These are phyloP conservation scores for Turnix velox DNA, from an alignment of 2,113 vertebrate species.

Conservation along the genomic window DNA sequence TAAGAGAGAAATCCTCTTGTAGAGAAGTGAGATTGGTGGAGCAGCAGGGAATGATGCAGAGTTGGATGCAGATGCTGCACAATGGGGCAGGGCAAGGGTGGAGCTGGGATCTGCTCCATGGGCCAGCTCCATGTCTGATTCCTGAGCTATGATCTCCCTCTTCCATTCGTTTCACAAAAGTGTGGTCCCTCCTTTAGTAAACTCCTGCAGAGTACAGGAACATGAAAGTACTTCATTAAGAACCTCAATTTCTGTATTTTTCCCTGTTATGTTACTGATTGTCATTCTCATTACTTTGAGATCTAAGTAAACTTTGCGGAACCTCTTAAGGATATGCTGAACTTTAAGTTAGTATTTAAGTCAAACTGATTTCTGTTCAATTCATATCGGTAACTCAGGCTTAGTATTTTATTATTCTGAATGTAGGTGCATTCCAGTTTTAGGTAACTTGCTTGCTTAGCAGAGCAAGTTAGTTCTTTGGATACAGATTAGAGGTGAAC, in stretches of 20 bases:
- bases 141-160: background rate
- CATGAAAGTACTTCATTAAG: background rate
- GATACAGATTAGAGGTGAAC: background rate
- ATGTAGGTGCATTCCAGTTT: background rate
- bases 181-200: background rate
- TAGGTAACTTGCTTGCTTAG: background rate
- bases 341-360: background rate
- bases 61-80: background rate
- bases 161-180: background rate
- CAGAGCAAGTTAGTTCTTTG: background rate
- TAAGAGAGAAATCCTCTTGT: background rate
- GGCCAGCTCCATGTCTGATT: accelerated
- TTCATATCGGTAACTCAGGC: background rate
- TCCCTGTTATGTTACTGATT: no score
- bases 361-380: background rate
- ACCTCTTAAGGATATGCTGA: background rate
- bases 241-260: background rate
- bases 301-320: background rate
- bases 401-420: background rate
- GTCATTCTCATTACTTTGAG: background rate
- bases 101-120: background rate
- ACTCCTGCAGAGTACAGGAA: background rate
- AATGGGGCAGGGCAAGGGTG: background rate
- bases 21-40: background rate
- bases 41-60: accelerated